Conservation (phyloP, 2,888 invertebrate genomes). For the Noctua janthe region DNA sequence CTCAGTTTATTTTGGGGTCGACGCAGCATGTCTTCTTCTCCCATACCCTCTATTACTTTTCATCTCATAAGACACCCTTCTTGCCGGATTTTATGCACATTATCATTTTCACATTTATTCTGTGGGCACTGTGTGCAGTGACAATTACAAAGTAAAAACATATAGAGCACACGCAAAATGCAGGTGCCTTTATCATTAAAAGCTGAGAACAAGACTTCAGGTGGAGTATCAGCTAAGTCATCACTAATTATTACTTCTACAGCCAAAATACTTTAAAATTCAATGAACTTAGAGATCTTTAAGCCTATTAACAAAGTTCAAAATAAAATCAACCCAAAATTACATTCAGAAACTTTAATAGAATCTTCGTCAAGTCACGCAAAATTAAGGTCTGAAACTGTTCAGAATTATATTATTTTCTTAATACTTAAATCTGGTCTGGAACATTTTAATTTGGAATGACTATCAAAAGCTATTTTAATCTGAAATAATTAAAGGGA, state of each 20-base stretch:
- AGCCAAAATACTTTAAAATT: slow-evolving; percentile 7
- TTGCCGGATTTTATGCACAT: neutral
- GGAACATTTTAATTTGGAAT: slow-evolving; percentile 37
- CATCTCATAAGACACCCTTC: neutral
- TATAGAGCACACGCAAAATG: neutral
- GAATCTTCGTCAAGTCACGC: slow-evolving; percentile 44
- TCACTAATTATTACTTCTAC: neutral
- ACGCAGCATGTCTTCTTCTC: neutral
- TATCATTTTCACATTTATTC: neutral
- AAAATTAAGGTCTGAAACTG: slow-evolving; percentile 34
- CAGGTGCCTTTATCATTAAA: neutral
- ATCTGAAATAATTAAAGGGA: slow-evolving; percentile 50
- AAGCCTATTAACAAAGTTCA: slow-evolving; percentile 14
- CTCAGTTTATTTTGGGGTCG: neutral
- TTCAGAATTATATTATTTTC: slow-evolving; percentile 45
- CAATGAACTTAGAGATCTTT: neutral
- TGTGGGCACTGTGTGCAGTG: neutral
- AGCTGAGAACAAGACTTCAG: neutral
- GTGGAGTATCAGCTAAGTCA: neutral
- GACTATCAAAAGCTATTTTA: slow-evolving; percentile 45
- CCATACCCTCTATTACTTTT: neutral
- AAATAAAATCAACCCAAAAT: slow-evolving; percentile 36
- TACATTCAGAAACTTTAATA: slow-evolving; percentile 38
- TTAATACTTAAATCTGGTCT: slow-evolving; percentile 34
- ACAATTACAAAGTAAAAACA: neutral